Conservation (phyloP, 2,888 invertebrate genomes). For the Folsomia manolachei region DNA sequence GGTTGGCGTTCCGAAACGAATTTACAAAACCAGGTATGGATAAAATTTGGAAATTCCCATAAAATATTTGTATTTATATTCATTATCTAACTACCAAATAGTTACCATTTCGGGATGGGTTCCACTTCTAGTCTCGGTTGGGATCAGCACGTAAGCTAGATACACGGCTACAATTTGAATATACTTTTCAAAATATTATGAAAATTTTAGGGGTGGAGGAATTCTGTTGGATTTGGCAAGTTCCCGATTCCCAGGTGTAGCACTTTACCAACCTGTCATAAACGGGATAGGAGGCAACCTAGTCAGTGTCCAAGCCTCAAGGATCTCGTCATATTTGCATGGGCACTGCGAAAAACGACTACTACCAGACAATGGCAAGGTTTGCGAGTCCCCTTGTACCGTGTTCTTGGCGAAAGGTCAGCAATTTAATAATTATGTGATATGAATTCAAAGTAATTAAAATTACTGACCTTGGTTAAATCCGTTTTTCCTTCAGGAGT, state of each 20-base stretch:
- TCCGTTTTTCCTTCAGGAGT: slow-evolving; percentile 29
- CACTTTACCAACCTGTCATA: slow-evolving; percentile 76
- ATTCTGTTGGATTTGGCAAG: slow-evolving; percentile 71
- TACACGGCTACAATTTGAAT: not conserved
- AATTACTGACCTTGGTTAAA: no score
- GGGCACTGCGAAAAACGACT: slow-evolving; percentile 65
- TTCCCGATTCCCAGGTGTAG: slow-evolving; percentile 65
- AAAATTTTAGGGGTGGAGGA: slow-evolving; percentile 63
- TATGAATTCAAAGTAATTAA: not conserved
- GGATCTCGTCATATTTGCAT: slow-evolving; percentile 72
- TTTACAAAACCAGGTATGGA: slow-evolving; percentile 66
- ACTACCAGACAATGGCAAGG: slow-evolving; percentile 55
- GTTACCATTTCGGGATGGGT: slow-evolving; percentile 73
- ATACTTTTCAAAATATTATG: no score
- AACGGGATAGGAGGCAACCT: slow-evolving; percentile 79
- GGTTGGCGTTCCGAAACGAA: slow-evolving; percentile 67
- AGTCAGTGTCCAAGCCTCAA: slow-evolving; percentile 73
- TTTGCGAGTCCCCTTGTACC: slow-evolving; percentile 52
- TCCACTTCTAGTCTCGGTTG: slow-evolving; percentile 67
- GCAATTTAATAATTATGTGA: not conserved
- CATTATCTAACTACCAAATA: no score
- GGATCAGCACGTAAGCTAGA: slow-evolving; percentile 64
- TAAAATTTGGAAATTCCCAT: no score
- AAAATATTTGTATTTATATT: no score
- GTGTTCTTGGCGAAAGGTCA: slow-evolving; percentile 47